These are phyloP conservation scores for Chascanopsetta lugubris DNA, from an alignment of 2,113 vertebrate species.

Conservation along the genomic window DNA sequence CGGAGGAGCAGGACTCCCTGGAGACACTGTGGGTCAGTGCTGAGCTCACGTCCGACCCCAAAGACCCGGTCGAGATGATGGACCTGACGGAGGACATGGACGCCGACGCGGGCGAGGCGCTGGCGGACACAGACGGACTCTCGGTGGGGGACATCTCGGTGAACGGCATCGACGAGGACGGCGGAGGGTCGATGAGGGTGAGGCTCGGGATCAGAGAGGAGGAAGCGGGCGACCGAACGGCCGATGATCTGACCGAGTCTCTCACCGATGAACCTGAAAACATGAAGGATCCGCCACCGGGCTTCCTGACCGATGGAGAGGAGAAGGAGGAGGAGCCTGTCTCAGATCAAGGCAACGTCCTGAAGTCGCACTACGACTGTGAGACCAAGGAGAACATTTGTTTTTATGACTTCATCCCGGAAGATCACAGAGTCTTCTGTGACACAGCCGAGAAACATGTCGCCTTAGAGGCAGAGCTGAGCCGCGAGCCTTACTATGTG, in stretches of 20 bases:
- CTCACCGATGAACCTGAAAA: conserved; percentile 41
- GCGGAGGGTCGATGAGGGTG: conserved; percentile 27
- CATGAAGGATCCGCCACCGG: conserved; percentile 2
- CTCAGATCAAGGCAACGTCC: conserved; percentile 47
- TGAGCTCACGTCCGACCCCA: conserved; percentile 55
- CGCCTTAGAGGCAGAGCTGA: conserved; percentile 3
- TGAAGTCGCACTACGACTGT: conserved; percentile 41
- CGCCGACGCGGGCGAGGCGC: conserved; percentile 70
- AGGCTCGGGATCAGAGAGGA: conserved; percentile 38
- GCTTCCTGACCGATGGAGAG: conserved; percentile 24
- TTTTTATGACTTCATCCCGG: conserved; percentile 29
- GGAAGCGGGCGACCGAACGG: conserved; percentile 26
- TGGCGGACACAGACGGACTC: conserved; percentile 74
- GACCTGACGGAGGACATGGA: conserved; percentile 63
- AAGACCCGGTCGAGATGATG: conserved; percentile 54
- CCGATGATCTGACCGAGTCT: conserved; percentile 49
- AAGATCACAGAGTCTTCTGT: conserved; percentile 26
- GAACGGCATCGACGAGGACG: conserved; percentile 55
- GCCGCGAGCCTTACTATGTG: conserved; percentile 61
- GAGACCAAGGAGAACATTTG: conserved; percentile 37
- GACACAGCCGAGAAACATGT: conserved; percentile 14
- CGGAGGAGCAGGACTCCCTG: conserved; percentile 67
- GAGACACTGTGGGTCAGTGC: conserved; percentile 63
- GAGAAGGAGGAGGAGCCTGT: conserved; percentile 44
- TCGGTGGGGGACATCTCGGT: conserved; percentile 69